Percentiles rank a stretch among this genome's conserved stretches.
Evolutionary conservation across 2,113 vertebrate genomes (phyloP).

Genomic region (Vanacampus margaritifer): DNA sequence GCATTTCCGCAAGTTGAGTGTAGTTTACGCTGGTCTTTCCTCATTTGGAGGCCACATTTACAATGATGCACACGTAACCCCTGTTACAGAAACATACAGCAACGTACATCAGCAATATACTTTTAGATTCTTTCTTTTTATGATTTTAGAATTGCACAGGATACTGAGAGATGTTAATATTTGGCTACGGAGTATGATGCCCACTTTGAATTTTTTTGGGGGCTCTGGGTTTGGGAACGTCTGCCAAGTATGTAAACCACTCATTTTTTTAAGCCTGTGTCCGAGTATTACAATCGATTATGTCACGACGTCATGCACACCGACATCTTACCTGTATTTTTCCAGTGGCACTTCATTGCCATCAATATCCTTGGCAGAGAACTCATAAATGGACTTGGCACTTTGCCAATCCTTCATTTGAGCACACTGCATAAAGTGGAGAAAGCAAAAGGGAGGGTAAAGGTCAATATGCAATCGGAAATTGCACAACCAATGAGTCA

Average conservation of each 20-base stretch:
- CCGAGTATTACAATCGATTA: neutral
- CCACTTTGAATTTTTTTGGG: too few species aligned
- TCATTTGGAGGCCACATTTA: conserved; percentile 96
- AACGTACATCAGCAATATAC: neutral
- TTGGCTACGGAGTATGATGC: neutral
- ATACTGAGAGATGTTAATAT: neutral
- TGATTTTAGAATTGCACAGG: neutral
- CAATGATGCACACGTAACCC: conserved; percentile 84
- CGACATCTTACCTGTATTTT: conserved; percentile 79
- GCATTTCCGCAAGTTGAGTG: conserved; percentile 89
- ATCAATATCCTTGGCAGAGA: conserved; percentile 86
- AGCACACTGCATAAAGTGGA: conserved; percentile 74
- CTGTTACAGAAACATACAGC: conserved; percentile 56
- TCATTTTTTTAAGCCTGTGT: too few species aligned
- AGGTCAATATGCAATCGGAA: conserved; percentile 17
- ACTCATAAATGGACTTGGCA: conserved; percentile 85
- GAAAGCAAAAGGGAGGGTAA: neutral
- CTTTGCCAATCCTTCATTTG: conserved; percentile 78
- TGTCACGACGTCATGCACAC: neutral
- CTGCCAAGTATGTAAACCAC: neutral
- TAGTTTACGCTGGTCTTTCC: conserved; percentile 94
- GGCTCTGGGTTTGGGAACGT: too few species aligned
- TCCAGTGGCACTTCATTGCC: conserved; percentile 82
- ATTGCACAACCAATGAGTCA: neutral
- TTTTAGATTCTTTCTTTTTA: neutral